Base-by-base conservation (phyloP, 2,888 invertebrate genomes). In the Amorpha juglandis region DNA sequence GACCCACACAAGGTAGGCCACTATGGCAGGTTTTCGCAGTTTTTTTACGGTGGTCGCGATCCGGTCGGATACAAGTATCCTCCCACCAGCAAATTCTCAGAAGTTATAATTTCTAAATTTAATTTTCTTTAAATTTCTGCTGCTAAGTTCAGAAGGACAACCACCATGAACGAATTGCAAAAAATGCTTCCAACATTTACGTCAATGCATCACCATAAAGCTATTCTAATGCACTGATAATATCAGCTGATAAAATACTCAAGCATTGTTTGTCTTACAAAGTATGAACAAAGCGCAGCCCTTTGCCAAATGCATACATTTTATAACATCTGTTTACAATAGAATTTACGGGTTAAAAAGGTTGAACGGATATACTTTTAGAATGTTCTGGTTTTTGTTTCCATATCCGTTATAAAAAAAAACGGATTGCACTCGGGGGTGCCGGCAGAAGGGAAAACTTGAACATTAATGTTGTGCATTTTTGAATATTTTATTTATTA, bases 151-250 rank as follows among this genome's bases (percentile, higher is more conserved):
- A 9, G 7, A 9, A 38, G 38, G 27, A 27, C 27, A 27, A 27
- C 38, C 2, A 45, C 11, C 11, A 50, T 19, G 0, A 19, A 50
- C 0, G 27, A 55, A 55, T 33, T 27, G 27, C 16, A 47, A 16
- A 14, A 7, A 53, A 47, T 33, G 53, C 27, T 55, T 33, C 14
- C 35, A 14, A 38, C 27, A 33, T 55, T 12, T 42, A 11, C 64
- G 27, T 64, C 45, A 64, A 7, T 64, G 52, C 52, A 53, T 64
- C 45, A 55, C 27, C 53, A 53, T 53, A 55, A 53, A 55, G 12
- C 33, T 64, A 35, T 35, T 64, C 47, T 64, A 55, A 55, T 33
- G 45, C 64, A 64, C 19, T 64, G 47, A 64, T 64, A 53, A 53
- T 9, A 64, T 19, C 45, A 16, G 38, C 9, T 11, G 16, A 14